These are phyloP conservation scores for Scrobipalpa atriplicella DNA, from an alignment of 2,888 invertebrate genomes.

Conservation along the genomic window DNA sequence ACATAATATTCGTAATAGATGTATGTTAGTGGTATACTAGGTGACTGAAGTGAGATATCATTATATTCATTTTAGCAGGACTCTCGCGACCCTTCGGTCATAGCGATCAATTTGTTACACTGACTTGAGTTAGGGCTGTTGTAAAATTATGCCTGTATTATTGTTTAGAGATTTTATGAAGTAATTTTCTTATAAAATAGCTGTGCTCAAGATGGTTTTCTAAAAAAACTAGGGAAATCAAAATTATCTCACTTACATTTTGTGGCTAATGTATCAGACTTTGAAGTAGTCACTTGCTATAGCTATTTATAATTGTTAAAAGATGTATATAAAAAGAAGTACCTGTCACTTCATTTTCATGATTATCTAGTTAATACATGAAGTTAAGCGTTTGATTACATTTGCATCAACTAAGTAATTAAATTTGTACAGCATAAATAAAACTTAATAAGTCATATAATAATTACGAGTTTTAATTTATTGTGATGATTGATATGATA, in stretches of 20 bases:
- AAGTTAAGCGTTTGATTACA: constrained; percentile 34
- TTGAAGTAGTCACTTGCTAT: constrained; percentile 23
- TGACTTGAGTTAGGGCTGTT: constrained; percentile 5
- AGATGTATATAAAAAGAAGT: constrained; percentile 28
- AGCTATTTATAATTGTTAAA: constrained; percentile 30
- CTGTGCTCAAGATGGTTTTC: constrained; percentile 17
- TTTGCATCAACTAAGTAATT: constrained; percentile 36
- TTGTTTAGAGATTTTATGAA: constrained; percentile 15
- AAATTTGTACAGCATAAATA: constrained; percentile 40
- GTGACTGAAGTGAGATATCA: constrained; percentile 22
- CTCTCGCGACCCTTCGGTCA: not conserved
- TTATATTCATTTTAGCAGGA: not conserved
- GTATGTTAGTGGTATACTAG: constrained; percentile 26
- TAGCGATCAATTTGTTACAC: constrained; percentile 16
- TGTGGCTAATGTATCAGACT: constrained; percentile 19
- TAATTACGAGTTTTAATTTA: constrained; percentile 24
- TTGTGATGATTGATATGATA: not conserved
- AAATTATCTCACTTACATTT: constrained; percentile 20
- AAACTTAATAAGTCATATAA: constrained; percentile 31
- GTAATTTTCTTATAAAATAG: not conserved
- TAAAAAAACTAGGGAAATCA: not conserved
- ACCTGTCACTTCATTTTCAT: constrained; percentile 34
- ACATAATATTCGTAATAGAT: constrained; percentile 27
- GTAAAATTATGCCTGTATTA: constrained; percentile 23
- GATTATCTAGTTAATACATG: constrained; percentile 28